These are phyloP conservation scores for Bembecia ichneumoniformis DNA, from an alignment of 2,888 invertebrate species.

Conservation along the genomic window DNA sequence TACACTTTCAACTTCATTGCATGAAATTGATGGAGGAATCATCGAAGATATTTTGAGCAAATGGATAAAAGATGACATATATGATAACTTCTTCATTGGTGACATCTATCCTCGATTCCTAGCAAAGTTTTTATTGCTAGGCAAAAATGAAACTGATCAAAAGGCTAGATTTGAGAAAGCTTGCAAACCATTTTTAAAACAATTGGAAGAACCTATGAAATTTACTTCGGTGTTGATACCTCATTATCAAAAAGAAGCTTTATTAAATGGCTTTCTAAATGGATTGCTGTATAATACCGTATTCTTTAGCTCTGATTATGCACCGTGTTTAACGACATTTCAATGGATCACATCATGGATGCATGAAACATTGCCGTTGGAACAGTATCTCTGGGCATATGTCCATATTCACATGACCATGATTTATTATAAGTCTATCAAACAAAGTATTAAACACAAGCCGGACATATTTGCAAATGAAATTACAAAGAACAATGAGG, in stretches of 20 bases:
- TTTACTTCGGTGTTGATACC: constrained; percentile 1
- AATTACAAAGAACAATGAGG: constrained; percentile 18
- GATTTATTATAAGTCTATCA: constrained; percentile 35
- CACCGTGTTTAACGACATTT: constrained; percentile 28
- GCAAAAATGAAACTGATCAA: constrained; percentile 21
- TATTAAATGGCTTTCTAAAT: constrained; percentile 19
- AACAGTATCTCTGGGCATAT: constrained; percentile 26
- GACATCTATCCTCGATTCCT: constrained; percentile 22
- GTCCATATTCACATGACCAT: constrained; percentile 32
- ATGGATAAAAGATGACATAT: constrained; percentile 9
- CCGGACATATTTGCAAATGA: constrained; percentile 25
- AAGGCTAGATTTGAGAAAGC: constrained; percentile 19
- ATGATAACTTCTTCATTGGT: constrained; percentile 13
- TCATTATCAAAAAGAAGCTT: constrained; percentile 4
- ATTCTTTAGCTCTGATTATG: constrained; percentile 26
- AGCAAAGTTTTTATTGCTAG: constrained; percentile 31
- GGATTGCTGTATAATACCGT: constrained; percentile 28
- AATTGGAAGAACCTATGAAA: constrained; percentile 15
- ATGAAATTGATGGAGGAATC: constrained; percentile 18
- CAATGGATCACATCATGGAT: constrained; percentile 25
- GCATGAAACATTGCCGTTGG: constrained; percentile 26
- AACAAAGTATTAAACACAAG: constrained; percentile 22
- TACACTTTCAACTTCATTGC: constrained; percentile 21
- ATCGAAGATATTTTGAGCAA: constrained; percentile 15
- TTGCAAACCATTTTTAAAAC: constrained; percentile 25